Base-by-base conservation (phyloP, 1,140 invertebrate genomes). In the Danaus melanippus region DNA sequence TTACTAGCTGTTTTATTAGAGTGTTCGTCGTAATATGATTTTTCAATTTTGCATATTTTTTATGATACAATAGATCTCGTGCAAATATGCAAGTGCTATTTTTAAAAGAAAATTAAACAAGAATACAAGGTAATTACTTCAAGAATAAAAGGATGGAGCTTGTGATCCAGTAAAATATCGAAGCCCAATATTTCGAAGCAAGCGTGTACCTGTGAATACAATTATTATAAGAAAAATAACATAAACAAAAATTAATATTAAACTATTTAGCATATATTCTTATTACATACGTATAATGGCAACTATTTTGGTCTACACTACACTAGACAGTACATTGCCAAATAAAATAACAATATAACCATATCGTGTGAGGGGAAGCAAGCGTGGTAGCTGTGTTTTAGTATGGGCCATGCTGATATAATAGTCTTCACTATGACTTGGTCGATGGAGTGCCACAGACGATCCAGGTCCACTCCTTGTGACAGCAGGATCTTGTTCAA, bases 121-220 rank as follows among this genome's bases (percentile, higher is more conserved):
- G 6, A 51, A 0, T 12, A 45, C 12, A 58, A 39, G 40, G 50
- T 39, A 49, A 60, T 32, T 80, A 95, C 95, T 87, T 97, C 96
- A 47, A 97, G 86, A 40, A 97, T 89, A 64, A 91, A 94, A 1
- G 96, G 95, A 71, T 94, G 94, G n/a, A 96, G 77, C 67, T 93
- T 93, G 78, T 92, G 91, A 76, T 97, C 95, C 12, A 97, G 86
- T 15, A 97, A 82, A 58, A 97, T 93, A 74, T 97, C 95, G 61
- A 97, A 95, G 15, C 95, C 95, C 0, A 97, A 86, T 40, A 97
- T 90, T 87, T 97, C 95, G 79, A 97, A 97, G 76, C 95, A 97
- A 3, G 94, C 95, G 67, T 94, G 93, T 7, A 93, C 75, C 87
- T 88, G 67, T 46, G 70, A 72, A 46, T 17, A 47, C 42, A 15